Evolutionary conservation across 1,140 invertebrate species (phyloP).

Genomic region (Bacillus rossius): DNA sequence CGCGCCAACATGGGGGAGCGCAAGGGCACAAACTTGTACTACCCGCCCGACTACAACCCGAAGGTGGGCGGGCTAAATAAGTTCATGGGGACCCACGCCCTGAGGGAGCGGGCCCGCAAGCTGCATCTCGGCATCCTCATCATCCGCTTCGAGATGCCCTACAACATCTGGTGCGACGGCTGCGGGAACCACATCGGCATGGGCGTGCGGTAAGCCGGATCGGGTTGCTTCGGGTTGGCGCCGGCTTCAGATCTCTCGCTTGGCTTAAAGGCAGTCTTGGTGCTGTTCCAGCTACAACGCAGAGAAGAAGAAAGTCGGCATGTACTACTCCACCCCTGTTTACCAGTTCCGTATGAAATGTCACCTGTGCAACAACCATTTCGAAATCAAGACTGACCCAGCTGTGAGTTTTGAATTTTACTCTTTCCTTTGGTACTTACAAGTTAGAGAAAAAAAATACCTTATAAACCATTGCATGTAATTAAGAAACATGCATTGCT

Average conservation of each 20-base stretch:
- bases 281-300: conserved; percentile 80
- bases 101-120: conserved; percentile 92
- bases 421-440: too few species aligned
- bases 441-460: too few species aligned
- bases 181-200: conserved; percentile 98
- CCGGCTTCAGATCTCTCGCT: neutral
- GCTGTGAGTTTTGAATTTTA: conserved; percentile 53
- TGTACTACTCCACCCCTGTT: conserved; percentile 97
- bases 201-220: conserved; percentile 70
- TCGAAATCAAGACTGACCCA: conserved; percentile 99
- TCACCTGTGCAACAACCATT: conserved; percentile 96
- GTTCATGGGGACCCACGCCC: conserved; percentile 90
- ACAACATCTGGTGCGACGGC: conserved; percentile 98
- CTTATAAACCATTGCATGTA: too few species aligned
- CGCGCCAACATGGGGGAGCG: conserved; percentile 83
- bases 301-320: conserved; percentile 97
- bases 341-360: conserved; percentile 99
- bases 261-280: conserved; percentile 5
- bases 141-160: conserved; percentile 99
- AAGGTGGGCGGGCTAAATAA: conserved; percentile 88
- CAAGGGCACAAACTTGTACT: conserved; percentile 97
- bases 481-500: too few species aligned
- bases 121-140: conserved; percentile 94
- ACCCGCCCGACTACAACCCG: conserved; percentile 98
- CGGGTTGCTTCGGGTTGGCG: neutral